Percentiles rank a stretch among this genome's conserved stretches.
phyloP scores from a whole-genome alignment of 2,797 vertebrate genomes.

The Aphelocoma californica region DNA sequence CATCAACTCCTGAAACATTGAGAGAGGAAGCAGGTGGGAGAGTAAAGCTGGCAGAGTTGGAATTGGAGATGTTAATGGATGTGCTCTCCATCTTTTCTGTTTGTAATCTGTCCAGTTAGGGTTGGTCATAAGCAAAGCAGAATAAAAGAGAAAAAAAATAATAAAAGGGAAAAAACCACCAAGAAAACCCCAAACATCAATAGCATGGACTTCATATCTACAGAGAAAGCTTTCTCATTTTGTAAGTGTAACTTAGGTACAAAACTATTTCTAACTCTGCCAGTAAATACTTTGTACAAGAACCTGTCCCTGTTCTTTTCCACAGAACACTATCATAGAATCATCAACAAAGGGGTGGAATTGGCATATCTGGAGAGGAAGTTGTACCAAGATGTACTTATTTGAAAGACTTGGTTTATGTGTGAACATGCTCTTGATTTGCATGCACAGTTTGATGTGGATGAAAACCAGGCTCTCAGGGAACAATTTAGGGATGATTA shows the following conservation, averaged over 20 bases:
- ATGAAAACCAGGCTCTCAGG: neutral
- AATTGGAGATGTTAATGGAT: constrained; percentile 71
- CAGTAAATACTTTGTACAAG: neutral
- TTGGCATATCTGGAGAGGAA: neutral
- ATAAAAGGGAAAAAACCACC: no score
- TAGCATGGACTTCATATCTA: neutral
- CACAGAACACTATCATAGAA: neutral
- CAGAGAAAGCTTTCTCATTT: neutral
- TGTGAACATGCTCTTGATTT: neutral
- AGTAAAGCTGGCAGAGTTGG: constrained; percentile 81
- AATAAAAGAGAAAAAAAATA: neutral
- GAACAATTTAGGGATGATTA: neutral
- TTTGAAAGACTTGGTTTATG: neutral
- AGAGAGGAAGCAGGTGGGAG: constrained; percentile 79
- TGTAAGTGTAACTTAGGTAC: neutral
- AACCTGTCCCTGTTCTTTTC: neutral
- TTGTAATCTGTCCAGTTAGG: constrained; percentile 66
- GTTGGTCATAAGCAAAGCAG: neutral
- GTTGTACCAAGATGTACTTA: neutral
- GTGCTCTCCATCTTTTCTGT: constrained; percentile 65
- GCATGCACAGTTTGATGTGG: neutral
- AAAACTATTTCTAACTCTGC: neutral
- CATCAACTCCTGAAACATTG: constrained; percentile 49
- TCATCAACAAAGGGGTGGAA: neutral
- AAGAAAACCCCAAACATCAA: neutral